Evolutionary conservation across 2,888 invertebrate genomes (phyloP).

Genomic region (Diplolepis rosae): DNA sequence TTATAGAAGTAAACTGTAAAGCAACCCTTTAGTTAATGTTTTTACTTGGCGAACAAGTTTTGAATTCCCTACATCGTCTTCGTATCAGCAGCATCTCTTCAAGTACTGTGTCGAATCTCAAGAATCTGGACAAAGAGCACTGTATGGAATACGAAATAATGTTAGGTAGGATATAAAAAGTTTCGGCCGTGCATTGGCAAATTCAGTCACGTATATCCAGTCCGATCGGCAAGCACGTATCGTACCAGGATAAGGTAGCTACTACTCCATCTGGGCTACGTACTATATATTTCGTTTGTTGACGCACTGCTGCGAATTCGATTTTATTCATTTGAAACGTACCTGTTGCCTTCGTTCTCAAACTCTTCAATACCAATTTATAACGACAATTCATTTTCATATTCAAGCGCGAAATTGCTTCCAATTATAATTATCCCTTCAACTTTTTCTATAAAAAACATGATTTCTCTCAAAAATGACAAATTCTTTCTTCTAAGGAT

Average conservation of each 20-base stretch:
- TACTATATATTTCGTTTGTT: constrained; percentile 17
- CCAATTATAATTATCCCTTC: too few relatives aligned
- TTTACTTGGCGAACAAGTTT: constrained; percentile 18
- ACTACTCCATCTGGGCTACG: background rate
- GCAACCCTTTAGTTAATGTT: constrained; percentile 5
- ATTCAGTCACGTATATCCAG: constrained; percentile 21
- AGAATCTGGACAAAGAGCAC: constrained; percentile 26
- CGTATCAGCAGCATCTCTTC: constrained; percentile 20
- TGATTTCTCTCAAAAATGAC: too few relatives aligned
- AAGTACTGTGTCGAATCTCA: constrained; percentile 10
- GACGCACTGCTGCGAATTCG: constrained; percentile 28
- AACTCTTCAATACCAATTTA: background rate
- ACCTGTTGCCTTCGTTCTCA: constrained; percentile 22
- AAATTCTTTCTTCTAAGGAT: too few relatives aligned
- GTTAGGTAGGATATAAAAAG: constrained; percentile 18
- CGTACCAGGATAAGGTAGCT: constrained; percentile 20
- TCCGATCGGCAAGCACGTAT: constrained; percentile 15
- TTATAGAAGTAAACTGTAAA: background rate
- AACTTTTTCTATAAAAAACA: too few relatives aligned
- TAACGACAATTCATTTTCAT: background rate
- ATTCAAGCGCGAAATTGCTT: too few relatives aligned
- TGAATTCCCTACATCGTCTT: constrained; percentile 13
- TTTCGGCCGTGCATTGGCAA: background rate
- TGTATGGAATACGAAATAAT: constrained; percentile 22
- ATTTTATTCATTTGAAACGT: constrained; percentile 16